phyloP scores from a whole-genome alignment of 2,113 vertebrate genomes.

The Grantiella picta region DNA sequence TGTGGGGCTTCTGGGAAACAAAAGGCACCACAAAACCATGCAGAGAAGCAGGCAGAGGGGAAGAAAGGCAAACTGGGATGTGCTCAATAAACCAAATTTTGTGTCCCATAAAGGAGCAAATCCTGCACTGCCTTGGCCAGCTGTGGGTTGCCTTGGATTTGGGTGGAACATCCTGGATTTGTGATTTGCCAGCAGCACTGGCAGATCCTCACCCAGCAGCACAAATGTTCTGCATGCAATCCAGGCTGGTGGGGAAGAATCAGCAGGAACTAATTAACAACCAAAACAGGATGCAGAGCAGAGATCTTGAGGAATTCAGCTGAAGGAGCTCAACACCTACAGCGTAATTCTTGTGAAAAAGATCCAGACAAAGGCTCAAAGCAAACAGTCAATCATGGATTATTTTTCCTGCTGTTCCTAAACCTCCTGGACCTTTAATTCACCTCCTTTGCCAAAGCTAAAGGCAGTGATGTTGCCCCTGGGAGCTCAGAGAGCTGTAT shows the following conservation, averaged over 20 bases:
- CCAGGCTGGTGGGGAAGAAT: background rate
- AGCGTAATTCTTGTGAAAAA: background rate
- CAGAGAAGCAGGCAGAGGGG: background rate
- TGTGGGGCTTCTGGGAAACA: background rate
- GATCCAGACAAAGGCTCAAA: background rate
- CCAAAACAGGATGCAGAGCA: background rate
- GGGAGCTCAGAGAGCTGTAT: background rate
- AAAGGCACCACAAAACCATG: background rate
- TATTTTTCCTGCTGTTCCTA: background rate
- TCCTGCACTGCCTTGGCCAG: background rate
- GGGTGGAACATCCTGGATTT: too few relatives aligned
- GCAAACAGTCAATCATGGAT: background rate
- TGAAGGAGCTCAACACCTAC: background rate
- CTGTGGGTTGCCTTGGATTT: background rate
- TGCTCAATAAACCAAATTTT: background rate
- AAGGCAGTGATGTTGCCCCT: background rate
- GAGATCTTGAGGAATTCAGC: background rate
- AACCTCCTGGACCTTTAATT: background rate
- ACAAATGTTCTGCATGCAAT: background rate
- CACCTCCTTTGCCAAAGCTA: background rate
- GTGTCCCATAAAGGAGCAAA: accelerated
- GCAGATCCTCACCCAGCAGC: background rate
- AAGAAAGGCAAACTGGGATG: accelerated
- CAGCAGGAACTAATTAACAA: constrained; percentile 20
- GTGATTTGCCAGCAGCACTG: background rate